phyloP scores from a whole-genome alignment of 2,888 invertebrate genomes.

The Odontothrips loti region DNA sequence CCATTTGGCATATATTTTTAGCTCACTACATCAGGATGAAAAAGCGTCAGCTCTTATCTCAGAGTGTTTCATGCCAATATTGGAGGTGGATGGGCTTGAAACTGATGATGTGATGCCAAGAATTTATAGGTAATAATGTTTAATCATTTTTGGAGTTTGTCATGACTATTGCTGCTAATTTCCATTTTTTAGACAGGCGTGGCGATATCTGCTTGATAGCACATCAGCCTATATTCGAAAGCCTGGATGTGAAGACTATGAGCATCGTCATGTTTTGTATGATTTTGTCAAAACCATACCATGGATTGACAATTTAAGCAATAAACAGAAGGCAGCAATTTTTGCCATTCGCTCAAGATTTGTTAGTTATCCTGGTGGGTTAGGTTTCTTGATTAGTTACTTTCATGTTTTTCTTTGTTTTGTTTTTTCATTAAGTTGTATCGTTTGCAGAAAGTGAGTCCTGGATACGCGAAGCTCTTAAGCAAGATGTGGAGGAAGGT shows the following conservation, averaged over 20 bases:
- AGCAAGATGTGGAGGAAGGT: neutral
- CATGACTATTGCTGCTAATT: neutral
- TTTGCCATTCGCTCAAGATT: neutral
- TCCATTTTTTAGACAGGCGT: neutral
- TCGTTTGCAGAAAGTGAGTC: neutral
- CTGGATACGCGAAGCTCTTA: neutral
- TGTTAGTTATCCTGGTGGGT: neutral
- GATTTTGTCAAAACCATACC: neutral
- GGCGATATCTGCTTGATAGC: neutral
- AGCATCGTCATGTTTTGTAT: neutral
- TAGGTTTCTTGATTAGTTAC: neutral
- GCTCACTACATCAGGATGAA: neutral
- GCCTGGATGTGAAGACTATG: neutral
- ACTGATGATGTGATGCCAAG: neutral
- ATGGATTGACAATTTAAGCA: neutral
- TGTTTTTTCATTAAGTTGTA: neutral
- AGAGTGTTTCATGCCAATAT: neutral
- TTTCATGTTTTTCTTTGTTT: neutral
- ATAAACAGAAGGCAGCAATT: neutral
- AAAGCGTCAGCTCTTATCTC: neutral
- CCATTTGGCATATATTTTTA: neutral
- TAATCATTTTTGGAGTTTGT: too few relatives aligned
- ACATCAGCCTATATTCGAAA: neutral
- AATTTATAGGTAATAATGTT: neutral
- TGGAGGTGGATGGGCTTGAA: neutral